Evolutionary conservation across 1,140 invertebrate genomes (phyloP).

Genomic region (Vollenhovia emeryi): DNA sequence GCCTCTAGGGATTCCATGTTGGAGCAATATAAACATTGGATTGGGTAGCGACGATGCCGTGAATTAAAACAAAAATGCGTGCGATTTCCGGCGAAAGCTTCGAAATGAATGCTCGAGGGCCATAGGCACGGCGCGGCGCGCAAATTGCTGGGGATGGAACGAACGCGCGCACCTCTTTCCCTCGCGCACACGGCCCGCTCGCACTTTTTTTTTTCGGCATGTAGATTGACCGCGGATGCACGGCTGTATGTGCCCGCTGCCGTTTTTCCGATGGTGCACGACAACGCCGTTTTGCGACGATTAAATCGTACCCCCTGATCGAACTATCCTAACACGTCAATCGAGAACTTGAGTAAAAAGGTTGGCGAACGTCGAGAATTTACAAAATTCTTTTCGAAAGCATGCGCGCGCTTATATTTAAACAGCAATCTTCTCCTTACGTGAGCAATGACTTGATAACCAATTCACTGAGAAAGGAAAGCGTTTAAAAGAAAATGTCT

Average conservation of each 20-base stretch:
- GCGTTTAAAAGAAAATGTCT: too few species aligned
- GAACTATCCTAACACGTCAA: slow-evolving; percentile 7
- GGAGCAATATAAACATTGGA: slow-evolving; percentile 17
- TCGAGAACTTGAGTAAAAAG: neutral
- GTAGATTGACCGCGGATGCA: slow-evolving; percentile 30
- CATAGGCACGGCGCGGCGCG: neutral
- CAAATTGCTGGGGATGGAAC: slow-evolving; percentile 30
- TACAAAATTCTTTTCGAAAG: neutral
- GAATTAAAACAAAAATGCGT: slow-evolving; percentile 64
- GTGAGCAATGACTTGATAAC: neutral
- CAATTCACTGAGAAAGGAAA: too few species aligned
- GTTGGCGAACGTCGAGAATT: neutral
- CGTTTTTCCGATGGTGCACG: slow-evolving; percentile 14
- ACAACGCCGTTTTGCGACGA: slow-evolving; percentile 14
- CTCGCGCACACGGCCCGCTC: neutral
- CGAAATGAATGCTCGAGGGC: slow-evolving; percentile 40
- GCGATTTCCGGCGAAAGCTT: slow-evolving; percentile 45
- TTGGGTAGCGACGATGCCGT: neutral
- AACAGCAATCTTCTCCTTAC: neutral
- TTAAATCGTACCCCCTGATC: slow-evolving; percentile 56
- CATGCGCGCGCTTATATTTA: too few species aligned
- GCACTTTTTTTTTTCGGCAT: slow-evolving; percentile 14
- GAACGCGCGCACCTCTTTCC: neutral
- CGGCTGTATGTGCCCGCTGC: neutral
- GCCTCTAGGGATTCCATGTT: slow-evolving; percentile 2